These are phyloP conservation scores for Incurvaria masculella DNA, from an alignment of 2,888 invertebrate genomes.

Conservation along the genomic window DNA sequence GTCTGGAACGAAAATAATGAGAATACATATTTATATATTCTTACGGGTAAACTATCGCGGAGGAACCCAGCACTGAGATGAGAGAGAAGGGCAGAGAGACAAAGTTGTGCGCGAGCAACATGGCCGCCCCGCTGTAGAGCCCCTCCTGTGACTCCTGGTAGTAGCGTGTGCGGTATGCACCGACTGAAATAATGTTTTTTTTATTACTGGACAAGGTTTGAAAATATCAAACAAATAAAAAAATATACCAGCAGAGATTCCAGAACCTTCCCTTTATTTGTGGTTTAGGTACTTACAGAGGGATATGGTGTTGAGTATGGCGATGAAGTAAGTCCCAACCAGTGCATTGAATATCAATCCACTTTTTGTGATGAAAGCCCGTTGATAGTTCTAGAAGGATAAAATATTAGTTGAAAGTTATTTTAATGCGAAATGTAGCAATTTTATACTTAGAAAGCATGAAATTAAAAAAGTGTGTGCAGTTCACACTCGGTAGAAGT, in stretches of 20 bases:
- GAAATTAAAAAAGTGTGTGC: too few relatives aligned
- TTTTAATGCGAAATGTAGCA: too few relatives aligned
- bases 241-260: too few relatives aligned
- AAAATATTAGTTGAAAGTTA: too few relatives aligned
- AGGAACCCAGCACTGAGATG: conserved; percentile 67
- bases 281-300: conserved; percentile 69
- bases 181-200: conserved; percentile 48
- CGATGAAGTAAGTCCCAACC: conserved; percentile 64
- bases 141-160: conserved; percentile 91
- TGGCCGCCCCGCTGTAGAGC: conserved; percentile 80
- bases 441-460: too few relatives aligned
- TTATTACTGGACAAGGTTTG: not conserved
- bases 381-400: conserved; percentile 57
- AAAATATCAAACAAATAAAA: conserved; percentile 1
- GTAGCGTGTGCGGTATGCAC: conserved; percentile 84
- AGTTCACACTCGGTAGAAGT: too few relatives aligned
- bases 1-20: not conserved
- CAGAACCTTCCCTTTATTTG: too few relatives aligned
- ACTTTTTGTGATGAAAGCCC: conserved; percentile 66
- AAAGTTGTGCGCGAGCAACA: conserved; percentile 77
- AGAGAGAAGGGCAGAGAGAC: conserved; percentile 81
- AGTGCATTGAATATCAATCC: conserved; percentile 69
- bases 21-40: conserved; percentile 22
- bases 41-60: conserved; percentile 72
- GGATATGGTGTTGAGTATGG: conserved; percentile 65